phyloP scores from a whole-genome alignment of 2,113 vertebrate species.

The Gulo gulo region DNA sequence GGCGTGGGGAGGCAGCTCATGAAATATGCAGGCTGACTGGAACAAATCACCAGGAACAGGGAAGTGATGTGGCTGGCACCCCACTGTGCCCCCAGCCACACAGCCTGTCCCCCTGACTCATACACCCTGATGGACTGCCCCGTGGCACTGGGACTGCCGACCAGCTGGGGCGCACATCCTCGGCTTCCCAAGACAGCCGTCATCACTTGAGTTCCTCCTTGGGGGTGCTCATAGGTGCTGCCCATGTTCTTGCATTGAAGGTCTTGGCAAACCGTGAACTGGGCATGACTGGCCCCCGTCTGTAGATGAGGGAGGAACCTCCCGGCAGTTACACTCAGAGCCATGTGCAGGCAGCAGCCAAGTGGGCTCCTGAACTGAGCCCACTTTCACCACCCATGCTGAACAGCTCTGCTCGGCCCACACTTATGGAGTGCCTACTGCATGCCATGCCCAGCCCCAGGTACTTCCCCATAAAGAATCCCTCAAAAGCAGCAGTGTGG shows the following conservation, averaged over 20 bases:
- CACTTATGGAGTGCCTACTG: neutral
- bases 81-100: neutral
- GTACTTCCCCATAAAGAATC: neutral
- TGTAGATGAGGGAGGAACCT: neutral
- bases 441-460: neutral
- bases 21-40: slow-evolving; percentile 53
- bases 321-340: rapidly evolving
- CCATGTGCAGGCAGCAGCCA: rapidly evolving
- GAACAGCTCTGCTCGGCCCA: neutral
- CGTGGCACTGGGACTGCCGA: neutral
- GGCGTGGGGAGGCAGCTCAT: neutral
- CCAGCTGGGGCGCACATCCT: neutral
- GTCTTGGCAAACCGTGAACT: neutral
- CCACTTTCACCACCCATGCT: neutral
- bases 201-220: neutral
- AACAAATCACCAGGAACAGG: neutral
- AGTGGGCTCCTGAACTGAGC: neutral
- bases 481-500: neutral
- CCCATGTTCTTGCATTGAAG: neutral
- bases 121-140: neutral
- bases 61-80: neutral
- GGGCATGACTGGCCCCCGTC: neutral
- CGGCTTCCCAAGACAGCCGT: neutral
- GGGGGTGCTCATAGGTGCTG: neutral
- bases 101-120: neutral